Conservation (phyloP, 2,888 invertebrate genomes). For the Caenorhabditis sinica region DNA sequence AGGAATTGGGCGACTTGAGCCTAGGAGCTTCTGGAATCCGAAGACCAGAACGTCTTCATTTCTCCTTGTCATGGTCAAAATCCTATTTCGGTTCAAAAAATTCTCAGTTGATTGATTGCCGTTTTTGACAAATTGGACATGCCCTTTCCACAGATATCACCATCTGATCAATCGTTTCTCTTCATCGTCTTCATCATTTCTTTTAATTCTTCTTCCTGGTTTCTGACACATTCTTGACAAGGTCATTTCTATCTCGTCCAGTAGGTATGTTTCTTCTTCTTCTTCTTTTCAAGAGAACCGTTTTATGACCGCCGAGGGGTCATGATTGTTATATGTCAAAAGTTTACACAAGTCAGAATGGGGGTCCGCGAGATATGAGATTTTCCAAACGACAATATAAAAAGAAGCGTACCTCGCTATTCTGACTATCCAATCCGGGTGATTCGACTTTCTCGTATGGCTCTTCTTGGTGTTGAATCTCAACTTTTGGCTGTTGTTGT, state of each 20-base stretch:
- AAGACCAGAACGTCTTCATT: no score
- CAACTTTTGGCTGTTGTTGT: constrained; percentile 7
- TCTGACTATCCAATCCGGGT: constrained; percentile 72
- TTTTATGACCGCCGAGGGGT: constrained; percentile 20
- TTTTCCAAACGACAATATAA: not conserved
- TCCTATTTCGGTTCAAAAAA: not conserved
- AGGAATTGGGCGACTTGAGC: no score
- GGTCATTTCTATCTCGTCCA: constrained; percentile 23
- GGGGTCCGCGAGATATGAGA: constrained; percentile 35
- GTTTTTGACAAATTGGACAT: not conserved
- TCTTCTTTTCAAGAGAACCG: constrained; percentile 25
- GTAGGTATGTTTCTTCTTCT: constrained; percentile 20
- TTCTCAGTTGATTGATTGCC: not conserved
- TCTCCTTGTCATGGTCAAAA: no score
- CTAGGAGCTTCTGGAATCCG: no score
- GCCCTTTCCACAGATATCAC: not conserved
- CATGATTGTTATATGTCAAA: not conserved
- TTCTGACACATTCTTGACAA: constrained; percentile 24
- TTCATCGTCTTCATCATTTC: not conserved
- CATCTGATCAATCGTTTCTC: not conserved
- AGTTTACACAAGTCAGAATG: not conserved
- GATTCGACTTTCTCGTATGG: constrained; percentile 69
- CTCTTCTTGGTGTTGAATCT: constrained; percentile 35
- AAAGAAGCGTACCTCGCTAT: constrained; percentile 68
- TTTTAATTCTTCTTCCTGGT: constrained; percentile 23